Evolutionary conservation across 2,113 vertebrate genomes (phyloP).

Genomic region (Pitta sordida): DNA sequence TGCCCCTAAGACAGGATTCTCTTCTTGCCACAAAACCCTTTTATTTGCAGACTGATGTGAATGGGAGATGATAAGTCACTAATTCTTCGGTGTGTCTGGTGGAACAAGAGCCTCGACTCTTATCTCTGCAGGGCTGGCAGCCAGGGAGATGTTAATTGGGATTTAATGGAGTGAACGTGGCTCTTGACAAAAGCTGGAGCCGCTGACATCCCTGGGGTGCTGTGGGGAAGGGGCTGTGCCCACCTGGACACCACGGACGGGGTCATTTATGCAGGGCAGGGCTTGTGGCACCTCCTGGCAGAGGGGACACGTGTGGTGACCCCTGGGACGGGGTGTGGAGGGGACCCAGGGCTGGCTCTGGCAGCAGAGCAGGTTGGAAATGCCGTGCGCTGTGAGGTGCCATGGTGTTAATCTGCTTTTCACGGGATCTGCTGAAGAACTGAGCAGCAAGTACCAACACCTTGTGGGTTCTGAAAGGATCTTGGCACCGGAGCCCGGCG

Average conservation of each 20-base stretch:
- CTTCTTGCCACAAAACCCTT: conserved; percentile 14
- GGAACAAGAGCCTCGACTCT: neutral
- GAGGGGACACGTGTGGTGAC: neutral
- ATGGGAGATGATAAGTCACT: conserved; percentile 2
- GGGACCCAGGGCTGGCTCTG: neutral
- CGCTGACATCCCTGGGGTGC: neutral
- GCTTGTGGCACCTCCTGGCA: neutral
- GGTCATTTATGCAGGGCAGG: neutral
- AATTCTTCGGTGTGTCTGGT: neutral
- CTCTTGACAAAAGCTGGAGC: neutral
- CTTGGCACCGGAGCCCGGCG: neutral
- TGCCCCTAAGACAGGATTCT: neutral
- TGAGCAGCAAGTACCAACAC: neutral
- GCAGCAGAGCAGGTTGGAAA: neutral
- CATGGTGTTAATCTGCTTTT: neutral
- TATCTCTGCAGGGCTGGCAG: conserved; percentile 10
- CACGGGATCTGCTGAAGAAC: neutral
- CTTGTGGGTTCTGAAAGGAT: neutral
- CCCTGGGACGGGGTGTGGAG: fast-evolving
- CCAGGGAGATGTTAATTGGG: neutral
- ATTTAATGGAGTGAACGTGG: neutral
- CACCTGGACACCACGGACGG: neutral
- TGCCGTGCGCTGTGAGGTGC: fast-evolving
- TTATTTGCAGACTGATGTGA: conserved; percentile 18
- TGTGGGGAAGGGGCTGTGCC: neutral